Evolutionary conservation across 1,140 invertebrate species (phyloP), one percentile per base, ranked within the genome.

Genomic region (Neodiprion pinetum): DNA sequence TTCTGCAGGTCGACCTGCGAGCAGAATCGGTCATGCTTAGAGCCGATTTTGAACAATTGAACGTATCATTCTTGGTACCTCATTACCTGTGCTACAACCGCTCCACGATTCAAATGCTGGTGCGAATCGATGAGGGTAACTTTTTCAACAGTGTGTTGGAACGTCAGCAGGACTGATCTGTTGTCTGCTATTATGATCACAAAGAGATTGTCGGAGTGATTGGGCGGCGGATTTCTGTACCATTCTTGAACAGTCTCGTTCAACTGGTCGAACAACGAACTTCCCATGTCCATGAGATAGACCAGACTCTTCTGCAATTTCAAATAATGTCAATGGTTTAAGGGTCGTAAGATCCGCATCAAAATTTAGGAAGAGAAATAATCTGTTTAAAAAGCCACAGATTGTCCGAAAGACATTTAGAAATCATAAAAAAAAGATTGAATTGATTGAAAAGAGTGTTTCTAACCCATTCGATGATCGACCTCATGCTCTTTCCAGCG

Each of bases 171-270:
- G 3, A 75, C 74, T n/a, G 74, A 75, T 17, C 74, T 48, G 53
- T 71, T 75, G 10, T 75, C 74, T 10, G 74, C 74, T 12, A 75
- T 75, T 48, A 75, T 17, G 9, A 75, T 71, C 1, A 75, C 74
- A 71, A 48, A 75, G 23, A 75, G 74, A 61, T 61, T 17, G 47
- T 71, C 69, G 9, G 23, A 49, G 8, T 69, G 49, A 65, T 66
- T 21, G 17, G 67, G 73, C 9, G 72, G 72, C 11, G 74, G 74
- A 17, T 72, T 48, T 12, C 69, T n/a, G 40, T 75, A 28, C 69
- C 69, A 75, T 48, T 72, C 50, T 10, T 9, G 48, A 10, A 75
- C 21, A 17, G 49, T 72, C 49, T 75, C 71, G 21, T 14, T 71
- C 61, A 75, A 28, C 47, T 75, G 69, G n/a, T 75, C 50, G 61